Evolutionary conservation across 2,888 invertebrate genomes (phyloP).

Genomic region (Cryptus armator): DNA sequence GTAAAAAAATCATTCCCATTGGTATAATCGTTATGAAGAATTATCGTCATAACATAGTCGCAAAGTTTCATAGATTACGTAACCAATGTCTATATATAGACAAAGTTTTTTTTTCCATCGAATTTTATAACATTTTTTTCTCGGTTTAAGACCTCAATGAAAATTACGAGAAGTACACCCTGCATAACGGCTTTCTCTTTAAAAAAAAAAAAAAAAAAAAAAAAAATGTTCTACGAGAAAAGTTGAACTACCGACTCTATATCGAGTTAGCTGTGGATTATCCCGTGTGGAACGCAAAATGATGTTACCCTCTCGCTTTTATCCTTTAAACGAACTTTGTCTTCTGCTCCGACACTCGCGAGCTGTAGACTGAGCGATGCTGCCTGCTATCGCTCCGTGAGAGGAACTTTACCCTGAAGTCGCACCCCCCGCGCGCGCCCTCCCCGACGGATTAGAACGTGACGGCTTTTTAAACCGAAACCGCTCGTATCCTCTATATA

Average conservation of each 20-base stretch:
- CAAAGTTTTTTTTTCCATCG: neutral
- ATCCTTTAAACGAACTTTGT: neutral
- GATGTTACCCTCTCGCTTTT: constrained; percentile 17
- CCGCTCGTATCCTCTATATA: constrained; percentile 2
- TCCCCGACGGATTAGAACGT: constrained; percentile 40
- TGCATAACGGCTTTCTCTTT: neutral
- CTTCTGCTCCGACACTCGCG: neutral
- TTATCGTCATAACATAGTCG: too few species aligned
- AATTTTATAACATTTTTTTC: neutral
- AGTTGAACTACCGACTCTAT: constrained; percentile 38
- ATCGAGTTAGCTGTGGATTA: constrained; percentile 33
- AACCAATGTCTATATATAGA: too few species aligned
- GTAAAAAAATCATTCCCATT: too few species aligned
- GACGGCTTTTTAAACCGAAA: constrained; percentile 44
- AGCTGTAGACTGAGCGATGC: neutral
- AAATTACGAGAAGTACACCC: constrained; percentile 1
- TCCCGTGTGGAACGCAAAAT: constrained; percentile 33
- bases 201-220: constrained; percentile 18
- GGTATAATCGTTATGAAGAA: too few species aligned
- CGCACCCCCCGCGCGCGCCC: neutral
- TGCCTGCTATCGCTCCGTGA: neutral
- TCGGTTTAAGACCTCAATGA: constrained; percentile 26
- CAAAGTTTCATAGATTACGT: too few species aligned
- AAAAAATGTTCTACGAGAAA: constrained; percentile 44
- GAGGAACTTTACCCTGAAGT: constrained; percentile 27